phyloP scores from a whole-genome alignment of 2,888 invertebrate species.

The Heliconius sara region DNA sequence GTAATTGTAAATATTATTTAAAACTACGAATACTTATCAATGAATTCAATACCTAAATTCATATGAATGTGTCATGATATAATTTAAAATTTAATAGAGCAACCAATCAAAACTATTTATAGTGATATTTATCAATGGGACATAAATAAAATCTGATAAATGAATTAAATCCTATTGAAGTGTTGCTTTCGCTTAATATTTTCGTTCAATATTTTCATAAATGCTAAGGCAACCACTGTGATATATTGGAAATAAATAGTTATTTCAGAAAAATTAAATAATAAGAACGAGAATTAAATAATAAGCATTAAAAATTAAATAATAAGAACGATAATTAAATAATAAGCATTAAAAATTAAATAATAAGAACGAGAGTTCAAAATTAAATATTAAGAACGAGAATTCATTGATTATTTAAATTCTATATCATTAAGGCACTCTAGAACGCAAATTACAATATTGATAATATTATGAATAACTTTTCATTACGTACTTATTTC shows the following conservation, averaged over 20 bases:
- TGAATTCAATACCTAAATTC: neutral
- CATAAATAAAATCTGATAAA: constrained; percentile 3
- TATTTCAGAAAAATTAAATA: no score
- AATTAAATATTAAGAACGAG: neutral
- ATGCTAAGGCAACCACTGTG: neutral
- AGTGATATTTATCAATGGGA: neutral
- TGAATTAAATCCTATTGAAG: no score
- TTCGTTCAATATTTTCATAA: neutral
- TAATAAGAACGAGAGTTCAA: no score
- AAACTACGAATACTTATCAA: no score
- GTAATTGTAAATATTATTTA: no score
- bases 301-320: no score
- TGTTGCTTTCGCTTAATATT: no score
- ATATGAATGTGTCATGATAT: neutral
- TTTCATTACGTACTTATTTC: neutral
- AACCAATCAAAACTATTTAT: neutral
- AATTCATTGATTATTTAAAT: neutral
- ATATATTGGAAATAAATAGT: neutral
- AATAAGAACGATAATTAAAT: neutral
- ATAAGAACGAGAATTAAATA: no score
- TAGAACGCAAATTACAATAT: neutral
- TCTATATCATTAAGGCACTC: no score
- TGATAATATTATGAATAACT: neutral
- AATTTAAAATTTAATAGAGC: neutral
- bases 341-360: no score